Evolutionary conservation across 2,888 invertebrate genomes (phyloP), one percentile per base, ranked within the genome.

Genomic region (Liopterus haemorrhoidalis): DNA sequence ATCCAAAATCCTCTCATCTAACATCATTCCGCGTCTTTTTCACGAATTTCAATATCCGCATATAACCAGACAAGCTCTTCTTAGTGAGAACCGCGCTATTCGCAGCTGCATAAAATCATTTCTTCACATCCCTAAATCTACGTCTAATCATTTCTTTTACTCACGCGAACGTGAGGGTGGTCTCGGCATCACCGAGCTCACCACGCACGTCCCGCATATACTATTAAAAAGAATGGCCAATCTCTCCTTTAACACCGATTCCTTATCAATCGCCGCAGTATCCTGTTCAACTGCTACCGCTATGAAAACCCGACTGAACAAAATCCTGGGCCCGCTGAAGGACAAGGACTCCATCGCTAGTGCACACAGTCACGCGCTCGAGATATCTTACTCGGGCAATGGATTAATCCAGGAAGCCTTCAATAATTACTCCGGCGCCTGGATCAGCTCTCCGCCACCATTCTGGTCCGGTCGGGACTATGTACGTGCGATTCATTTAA

Each of bases 381-480:
- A 16, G 3, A 5, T 2, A 3, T 16, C 18, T 14, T 5, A 33
- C 5, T 5, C 18, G 5, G 33, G 33, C 2, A 33, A 5, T 3
- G 16, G 33, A 11, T 5, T 33, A 2, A 8, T 18, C 19, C 33
- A 33, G 11, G 5, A 12, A 8, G n/a, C n/a, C n/a, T n/a, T n/a
- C n/a, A n/a, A n/a, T n/a, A 11, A 11, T 9, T 6, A 1, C 19
- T 19, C 8, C 18, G 33, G 33, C 30, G 18, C 1, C 4, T 48
- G 45, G 45, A 35, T 40, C 5, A 38, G 35, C 16, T n/a, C 14
- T 15, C 46, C 49, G 2, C 49, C 46, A 2, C 9, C n/a, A 1
- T 49, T 38, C 12, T 49, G 46, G 49, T 41, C 46, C 1, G 49
- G 37, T 1, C 22, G 35, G 0, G 48, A 48, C 6, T 48, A 22